Base-by-base conservation (phyloP, 2,888 invertebrate genomes). In the Drosophila lutescens region DNA sequence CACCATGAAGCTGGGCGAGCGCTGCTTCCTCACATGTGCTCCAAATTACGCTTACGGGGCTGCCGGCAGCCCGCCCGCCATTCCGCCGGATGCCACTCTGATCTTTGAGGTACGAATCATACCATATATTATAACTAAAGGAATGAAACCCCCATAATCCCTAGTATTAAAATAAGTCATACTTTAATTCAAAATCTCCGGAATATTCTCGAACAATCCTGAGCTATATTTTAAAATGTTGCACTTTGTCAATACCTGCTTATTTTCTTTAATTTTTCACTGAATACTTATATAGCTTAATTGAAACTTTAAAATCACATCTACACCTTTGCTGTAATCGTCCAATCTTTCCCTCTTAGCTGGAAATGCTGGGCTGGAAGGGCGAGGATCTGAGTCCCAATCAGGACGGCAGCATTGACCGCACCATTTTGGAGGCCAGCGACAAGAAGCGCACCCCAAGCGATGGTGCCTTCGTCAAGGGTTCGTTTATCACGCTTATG, bases 11-110 rank as follows among this genome's bases (percentile, higher is more conserved):
- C 95, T 95, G 82, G 97, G 97, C 0, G 98, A 99, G 92, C 93
- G 96, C 56, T 96, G 97, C 51, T 93, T 95, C 57, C 92, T 99
- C 54, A 97, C 96, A 0, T 98, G 98, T 93, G 95, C 95, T 55
- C 94, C 98, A 0, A 95, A 97, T 68, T 99, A 98, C 93, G 99
- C 97, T 0, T 99, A 99, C 90, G 98, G 98, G 6, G 94, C 94
- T 74, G 90, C 92, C 30, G 98, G 98, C 62, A 96, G 95, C 86
- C 96, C 96, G 0, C 98, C 98, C 2, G 96, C 94, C 88, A 98
- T 99, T 80, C 98, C 98, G 30, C 95, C 97, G 9, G 94, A 97
- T 91, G 93, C 98, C 0, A 97, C 97, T 0, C 93, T 99, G 6
- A 95, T 96, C 83, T 98, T 98, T 93, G 97, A 97, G 94, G 97